Conservation (phyloP, 1,140 invertebrate species). For the Amphibalanus amphitrite region DNA sequence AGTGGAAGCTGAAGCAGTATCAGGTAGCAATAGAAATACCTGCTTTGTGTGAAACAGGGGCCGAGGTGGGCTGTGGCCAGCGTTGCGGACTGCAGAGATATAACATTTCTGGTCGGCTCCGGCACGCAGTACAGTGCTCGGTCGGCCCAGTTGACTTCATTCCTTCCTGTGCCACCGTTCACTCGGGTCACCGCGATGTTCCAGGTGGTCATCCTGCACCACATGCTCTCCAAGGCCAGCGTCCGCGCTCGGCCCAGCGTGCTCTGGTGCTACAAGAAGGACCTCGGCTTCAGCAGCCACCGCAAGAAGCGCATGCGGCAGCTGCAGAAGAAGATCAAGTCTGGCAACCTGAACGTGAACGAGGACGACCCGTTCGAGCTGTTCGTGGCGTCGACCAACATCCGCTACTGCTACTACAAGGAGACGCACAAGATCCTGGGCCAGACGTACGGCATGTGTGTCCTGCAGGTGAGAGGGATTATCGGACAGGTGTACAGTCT, state of each 20-base stretch:
- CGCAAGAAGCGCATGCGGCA: constrained; percentile 80
- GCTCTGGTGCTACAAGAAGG: constrained; percentile 98
- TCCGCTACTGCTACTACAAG: constrained; percentile 88
- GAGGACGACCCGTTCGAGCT: constrained; percentile 95
- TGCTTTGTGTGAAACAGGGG: background rate
- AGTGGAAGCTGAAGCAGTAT: no score
- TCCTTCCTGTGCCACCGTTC: background rate
- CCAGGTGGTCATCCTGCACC: constrained; percentile 85
- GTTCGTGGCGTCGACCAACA: constrained; percentile 89
- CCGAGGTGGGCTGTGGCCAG: no score
- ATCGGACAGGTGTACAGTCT: no score
- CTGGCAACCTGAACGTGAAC: constrained; percentile 64
- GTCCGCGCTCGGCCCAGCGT: constrained; percentile 82
- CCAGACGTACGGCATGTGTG: constrained; percentile 92
- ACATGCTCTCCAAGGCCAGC: constrained; percentile 87
- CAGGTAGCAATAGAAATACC: no score
- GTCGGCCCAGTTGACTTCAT: constrained; percentile 14
- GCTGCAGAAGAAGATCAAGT: constrained; percentile 67
- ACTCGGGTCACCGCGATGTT: no score
- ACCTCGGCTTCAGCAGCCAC: constrained; percentile 78
- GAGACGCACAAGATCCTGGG: constrained; percentile 95
- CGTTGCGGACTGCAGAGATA: constrained; percentile 5
- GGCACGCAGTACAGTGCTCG: constrained; percentile 1
- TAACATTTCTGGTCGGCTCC: background rate
- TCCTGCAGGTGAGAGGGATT: constrained; percentile 65